A percentile compares a stretch with the other conserved stretches of the same genome.
Conservation (phyloP, 2,888 invertebrate genomes). For the Mimachlamys varia region DNA sequence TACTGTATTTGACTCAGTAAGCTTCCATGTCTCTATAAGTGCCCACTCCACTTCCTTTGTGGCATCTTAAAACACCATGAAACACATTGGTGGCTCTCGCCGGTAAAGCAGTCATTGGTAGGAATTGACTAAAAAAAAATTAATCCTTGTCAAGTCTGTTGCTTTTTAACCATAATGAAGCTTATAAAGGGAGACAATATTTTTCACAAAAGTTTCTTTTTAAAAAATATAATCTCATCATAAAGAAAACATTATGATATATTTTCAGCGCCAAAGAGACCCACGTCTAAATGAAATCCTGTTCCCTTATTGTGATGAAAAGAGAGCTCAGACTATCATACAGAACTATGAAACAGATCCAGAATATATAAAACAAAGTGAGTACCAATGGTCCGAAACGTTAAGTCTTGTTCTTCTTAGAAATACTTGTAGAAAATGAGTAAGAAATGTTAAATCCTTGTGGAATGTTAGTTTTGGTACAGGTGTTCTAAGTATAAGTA, state of each 20-base stretch:
- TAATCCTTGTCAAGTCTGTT: too few species aligned
- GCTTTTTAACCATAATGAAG: too few species aligned
- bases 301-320: constrained; percentile 97
- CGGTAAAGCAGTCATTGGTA: too few species aligned
- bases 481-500: not conserved
- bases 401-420: too few species aligned
- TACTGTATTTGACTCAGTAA: too few species aligned
- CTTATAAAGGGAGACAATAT: not conserved
- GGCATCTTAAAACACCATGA: too few species aligned
- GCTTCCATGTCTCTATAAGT: too few species aligned
- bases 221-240: too few species aligned
- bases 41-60: too few species aligned
- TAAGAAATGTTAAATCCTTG: not conserved
- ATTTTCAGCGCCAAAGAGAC: constrained; percentile 92
- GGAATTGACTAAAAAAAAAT: too few species aligned
- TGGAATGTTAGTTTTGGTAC: not conserved
- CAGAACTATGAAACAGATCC: constrained; percentile 94
- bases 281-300: constrained; percentile 99
- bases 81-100: too few species aligned
- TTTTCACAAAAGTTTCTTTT: not conserved
- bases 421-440: too few species aligned
- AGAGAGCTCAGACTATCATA: constrained; percentile 95
- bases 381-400: constrained; percentile 45
- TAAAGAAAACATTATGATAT: not conserved
- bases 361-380: constrained; percentile 88